A percentile compares a stretch with the other conserved stretches of the same genome.
phyloP scores from a whole-genome alignment of 2,888 invertebrate genomes.

The Mylabris sibirica region DNA sequence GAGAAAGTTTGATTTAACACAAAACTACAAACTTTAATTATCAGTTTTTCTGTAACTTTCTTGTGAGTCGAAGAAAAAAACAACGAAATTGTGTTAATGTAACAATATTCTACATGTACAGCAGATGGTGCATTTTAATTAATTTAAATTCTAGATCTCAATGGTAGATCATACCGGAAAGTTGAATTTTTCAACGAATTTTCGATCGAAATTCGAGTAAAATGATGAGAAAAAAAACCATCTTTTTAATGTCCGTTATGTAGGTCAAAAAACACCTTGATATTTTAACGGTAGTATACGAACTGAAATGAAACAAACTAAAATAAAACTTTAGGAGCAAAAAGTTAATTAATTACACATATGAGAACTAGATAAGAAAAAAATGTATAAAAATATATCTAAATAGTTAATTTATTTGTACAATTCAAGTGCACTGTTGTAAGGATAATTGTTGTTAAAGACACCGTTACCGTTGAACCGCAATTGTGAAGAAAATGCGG shows the following conservation, averaged over 20 bases:
- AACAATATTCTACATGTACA: too few species aligned
- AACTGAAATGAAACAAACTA: background rate
- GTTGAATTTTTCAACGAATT: background rate
- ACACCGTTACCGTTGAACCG: conserved; percentile 29
- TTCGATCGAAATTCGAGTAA: background rate
- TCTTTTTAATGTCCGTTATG: background rate
- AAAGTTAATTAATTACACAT: background rate
- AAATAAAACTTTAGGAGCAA: background rate
- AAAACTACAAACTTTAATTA: too few species aligned
- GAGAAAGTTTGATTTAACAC: too few species aligned
- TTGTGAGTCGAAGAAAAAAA: too few species aligned
- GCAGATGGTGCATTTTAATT: too few species aligned
- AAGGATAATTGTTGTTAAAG: conserved; percentile 5
- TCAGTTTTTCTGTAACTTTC: too few species aligned
- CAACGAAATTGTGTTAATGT: too few species aligned
- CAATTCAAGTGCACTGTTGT: conserved; percentile 7
- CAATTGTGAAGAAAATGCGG: conserved; percentile 26
- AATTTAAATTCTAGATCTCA: background rate
- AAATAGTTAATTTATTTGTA: background rate
- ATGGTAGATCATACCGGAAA: background rate
- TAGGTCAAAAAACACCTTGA: conserved; percentile 11
- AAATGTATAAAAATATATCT: background rate
- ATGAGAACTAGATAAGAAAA: background rate
- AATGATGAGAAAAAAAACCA: background rate
- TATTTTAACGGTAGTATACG: conserved; percentile 1